Percentiles rank a stretch among this genome's conserved stretches.
Conservation (phyloP, 1,140 invertebrate species). For the Lepidurus arcticus region DNA sequence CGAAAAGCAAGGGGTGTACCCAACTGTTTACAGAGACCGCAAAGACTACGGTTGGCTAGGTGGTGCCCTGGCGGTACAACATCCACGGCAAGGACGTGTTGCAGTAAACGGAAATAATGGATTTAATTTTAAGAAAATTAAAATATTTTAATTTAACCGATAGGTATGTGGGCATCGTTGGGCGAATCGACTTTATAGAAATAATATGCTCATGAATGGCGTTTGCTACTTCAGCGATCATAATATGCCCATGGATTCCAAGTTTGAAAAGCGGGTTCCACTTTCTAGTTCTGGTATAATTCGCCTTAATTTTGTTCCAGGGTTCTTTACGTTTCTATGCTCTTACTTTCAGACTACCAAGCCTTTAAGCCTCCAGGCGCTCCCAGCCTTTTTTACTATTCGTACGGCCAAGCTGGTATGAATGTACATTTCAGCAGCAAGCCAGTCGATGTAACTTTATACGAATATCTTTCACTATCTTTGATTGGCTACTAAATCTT, state of each 20-base stretch:
- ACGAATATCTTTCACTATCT: not conserved
- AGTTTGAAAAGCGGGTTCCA: conserved; percentile 27
- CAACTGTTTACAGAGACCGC: conserved; percentile 25
- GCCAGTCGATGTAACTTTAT: not conserved
- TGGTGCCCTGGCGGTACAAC: conserved; percentile 32
- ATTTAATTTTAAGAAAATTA: not conserved
- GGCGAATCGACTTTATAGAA: conserved; percentile 39
- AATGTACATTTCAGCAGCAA: conserved; percentile 36
- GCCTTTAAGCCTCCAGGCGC: not conserved
- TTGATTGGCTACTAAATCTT: not conserved
- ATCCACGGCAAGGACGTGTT: conserved; percentile 35
- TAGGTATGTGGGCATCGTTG: conserved; percentile 42
- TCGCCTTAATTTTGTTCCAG: not conserved
- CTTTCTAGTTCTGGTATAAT: not conserved
- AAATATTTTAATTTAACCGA: conserved; percentile 15
- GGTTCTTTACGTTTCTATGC: not conserved
- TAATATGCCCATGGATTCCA: not conserved
- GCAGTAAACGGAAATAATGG: conserved; percentile 31
- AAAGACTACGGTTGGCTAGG: conserved; percentile 40
- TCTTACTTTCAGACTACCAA: not conserved
- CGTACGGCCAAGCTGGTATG: conserved; percentile 41
- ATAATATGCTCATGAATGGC: conserved; percentile 40
- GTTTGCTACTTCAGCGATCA: conserved; percentile 39
- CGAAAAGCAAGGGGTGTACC: not conserved
- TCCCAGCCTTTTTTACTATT: conserved; percentile 35